Base-by-base conservation (phyloP, 2,888 invertebrate species). In the Sicus ferrugineus region DNA sequence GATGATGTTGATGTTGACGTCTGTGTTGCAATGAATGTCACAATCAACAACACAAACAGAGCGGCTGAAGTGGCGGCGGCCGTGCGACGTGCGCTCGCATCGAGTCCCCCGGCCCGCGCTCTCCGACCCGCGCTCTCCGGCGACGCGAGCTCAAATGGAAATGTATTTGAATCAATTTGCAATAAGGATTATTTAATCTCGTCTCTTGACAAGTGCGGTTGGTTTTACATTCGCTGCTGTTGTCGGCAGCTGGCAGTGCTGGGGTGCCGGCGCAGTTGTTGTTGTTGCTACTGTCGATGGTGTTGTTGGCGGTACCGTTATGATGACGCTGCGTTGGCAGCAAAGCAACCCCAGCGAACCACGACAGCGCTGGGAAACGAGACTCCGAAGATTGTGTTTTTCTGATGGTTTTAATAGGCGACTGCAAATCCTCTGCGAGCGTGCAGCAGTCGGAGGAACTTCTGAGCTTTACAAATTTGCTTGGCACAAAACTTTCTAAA, bases 141-240 rank as follows among this genome's bases (percentile, higher is more conserved):
- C 11, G 28, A 26, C 30, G 63, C 26, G n/a, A 26, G 21, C 50
- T 59, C 59, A 59, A 67, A 58, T 62, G 66, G 67, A 67, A 65
- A 67, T 67, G 64, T 69, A 70, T 80, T 80, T 81, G 81, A 81
- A 81, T 80, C 80, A 81, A 79, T 82, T 82, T 81, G 81, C 79
- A 81, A 79, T 79, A 79, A 81, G 79, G 81, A 81, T 81, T 82
- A 81, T 80, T 81, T 81, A 82, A 82, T 81, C 82, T 81, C 80
- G 81, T 81, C 81, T 81, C 78, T 78, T 82, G 82, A 81, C 82
- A 82, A 82, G 82, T 82, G 82, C 79, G 82, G 82, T 82, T 82
- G 73, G 76, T 73, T 73, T 73, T 52, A 64, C 61, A 63, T 50
- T 61, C 58, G 48, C 31, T 31, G 59, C 75, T 75, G 64, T 65